Evolutionary conservation across 1,140 invertebrate species (phyloP), one percentile per base, ranked within the genome.

Genomic region (Whitmania pigra): DNA sequence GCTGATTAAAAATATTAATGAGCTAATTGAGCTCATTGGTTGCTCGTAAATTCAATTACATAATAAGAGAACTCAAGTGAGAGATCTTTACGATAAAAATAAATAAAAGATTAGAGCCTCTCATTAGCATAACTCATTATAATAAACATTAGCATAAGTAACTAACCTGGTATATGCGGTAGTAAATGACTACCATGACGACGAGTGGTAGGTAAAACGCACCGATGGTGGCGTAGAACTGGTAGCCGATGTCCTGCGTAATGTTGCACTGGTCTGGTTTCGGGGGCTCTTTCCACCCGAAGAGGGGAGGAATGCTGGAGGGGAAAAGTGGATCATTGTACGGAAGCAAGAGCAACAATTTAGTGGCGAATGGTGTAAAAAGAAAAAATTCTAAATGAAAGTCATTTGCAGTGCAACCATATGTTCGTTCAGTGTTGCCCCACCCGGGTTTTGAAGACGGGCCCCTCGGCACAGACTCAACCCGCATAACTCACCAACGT

Each of bases 201-300:
- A 90, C 84, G 17, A 95, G 85, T 6, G 94, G 94, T 72, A 95
- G 87, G 84, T 97, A 98, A 82, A 98, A 99, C 18, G 94, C 93
- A 73, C 83, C 80, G 22, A 85, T 76, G 25, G 84, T 85, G 76
- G 88, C 89, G 78, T 80, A 82, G 77, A 86, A 83, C 80, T 88
- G 87, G 79, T 87, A 97, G 67, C 89, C 89, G 27, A 96, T 86
- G 81, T 95, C 90, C 84, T 98, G 93, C 76, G 90, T 94, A 67
- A 96, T 90, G 75, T 93, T 85, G 85, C 95, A 98, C 77, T 77
- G 66, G 55, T 75, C 77, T 9, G 76, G 70, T 15, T 60, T 73
- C 27, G 76, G 74, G n/a, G 73, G 73, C 43, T 72, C 75, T 71
- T 81, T 81, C 80, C 82, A 80, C 57, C 79, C 73, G 67, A 85